A percentile compares a stretch with the other conserved stretches of the same genome.
phyloP scores from a whole-genome alignment of 2,888 invertebrate genomes.

The Poecilobothrus nobilitatus region DNA sequence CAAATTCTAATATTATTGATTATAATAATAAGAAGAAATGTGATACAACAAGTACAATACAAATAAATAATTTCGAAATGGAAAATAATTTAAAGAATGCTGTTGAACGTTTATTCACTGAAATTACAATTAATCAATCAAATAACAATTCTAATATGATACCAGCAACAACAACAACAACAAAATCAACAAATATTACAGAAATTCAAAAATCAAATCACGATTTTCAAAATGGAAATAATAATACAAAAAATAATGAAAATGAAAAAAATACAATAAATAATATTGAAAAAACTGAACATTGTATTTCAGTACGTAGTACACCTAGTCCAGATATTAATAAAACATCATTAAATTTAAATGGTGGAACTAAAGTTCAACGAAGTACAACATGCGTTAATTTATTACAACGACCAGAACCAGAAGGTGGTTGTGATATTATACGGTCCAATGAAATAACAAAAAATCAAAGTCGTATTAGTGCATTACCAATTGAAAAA shows the following conservation, averaged over 20 bases:
- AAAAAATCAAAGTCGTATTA: neutral
- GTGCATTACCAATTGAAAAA: conserved; percentile 31
- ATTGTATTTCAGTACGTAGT: conserved; percentile 21
- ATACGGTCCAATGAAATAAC: neutral
- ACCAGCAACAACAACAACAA: neutral
- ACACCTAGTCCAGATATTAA: conserved; percentile 11
- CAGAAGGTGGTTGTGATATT: conserved; percentile 21
- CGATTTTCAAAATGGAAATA: neutral
- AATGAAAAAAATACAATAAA: neutral
- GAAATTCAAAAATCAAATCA: neutral
- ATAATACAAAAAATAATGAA: neutral
- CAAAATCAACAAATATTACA: neutral
- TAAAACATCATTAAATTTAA: conserved; percentile 4
- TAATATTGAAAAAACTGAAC: conserved; percentile 16
- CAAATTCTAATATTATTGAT: neutral
- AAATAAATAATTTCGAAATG: conserved; percentile 37
- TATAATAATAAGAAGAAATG: conserved; percentile 18
- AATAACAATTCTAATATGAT: neutral
- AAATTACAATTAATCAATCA: conserved; percentile 39
- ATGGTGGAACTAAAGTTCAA: neutral
- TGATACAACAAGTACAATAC: conserved; percentile 26
- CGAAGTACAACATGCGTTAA: conserved; percentile 14
- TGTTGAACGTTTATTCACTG: conserved; percentile 41
- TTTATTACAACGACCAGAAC: conserved; percentile 22
- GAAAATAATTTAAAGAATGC: conserved; percentile 43